Evolutionary conservation across 2,888 invertebrate species (phyloP).

Genomic region (Zelleria hepariella): DNA sequence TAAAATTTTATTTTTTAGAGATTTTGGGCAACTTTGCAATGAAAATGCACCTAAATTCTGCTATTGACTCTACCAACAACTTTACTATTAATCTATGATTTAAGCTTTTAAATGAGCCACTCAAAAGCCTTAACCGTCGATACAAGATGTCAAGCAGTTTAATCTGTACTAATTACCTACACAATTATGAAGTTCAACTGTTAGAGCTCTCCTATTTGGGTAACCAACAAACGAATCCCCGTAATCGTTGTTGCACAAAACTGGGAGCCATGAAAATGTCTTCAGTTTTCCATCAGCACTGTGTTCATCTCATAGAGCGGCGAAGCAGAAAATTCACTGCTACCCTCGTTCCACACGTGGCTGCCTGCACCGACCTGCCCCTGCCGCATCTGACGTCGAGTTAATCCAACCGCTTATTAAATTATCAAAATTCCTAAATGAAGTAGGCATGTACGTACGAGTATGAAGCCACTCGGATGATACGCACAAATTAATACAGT

Average conservation of each 20-base stretch:
- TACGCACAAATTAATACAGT: background rate
- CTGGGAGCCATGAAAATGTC: background rate
- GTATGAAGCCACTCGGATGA: background rate
- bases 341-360: conserved; percentile 48
- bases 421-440: conserved; percentile 4
- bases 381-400: background rate
- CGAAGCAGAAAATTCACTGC: conserved; percentile 56
- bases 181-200: too few relatives aligned
- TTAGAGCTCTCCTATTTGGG: too few relatives aligned
- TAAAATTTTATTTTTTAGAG: too few relatives aligned
- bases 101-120: too few relatives aligned
- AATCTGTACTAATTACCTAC: too few relatives aligned
- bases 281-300: conserved; percentile 23
- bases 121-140: too few relatives aligned
- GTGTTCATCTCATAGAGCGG: conserved; percentile 46
- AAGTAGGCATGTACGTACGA: background rate
- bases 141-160: too few relatives aligned
- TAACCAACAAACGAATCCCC: background rate
- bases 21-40: too few relatives aligned
- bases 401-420: conserved; percentile 7
- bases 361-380: conserved; percentile 21
- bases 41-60: too few relatives aligned
- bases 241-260: background rate
- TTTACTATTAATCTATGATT: too few relatives aligned
- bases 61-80: too few relatives aligned